Conservation (phyloP, 2,113 vertebrate genomes). For the Mustela nigripes region DNA sequence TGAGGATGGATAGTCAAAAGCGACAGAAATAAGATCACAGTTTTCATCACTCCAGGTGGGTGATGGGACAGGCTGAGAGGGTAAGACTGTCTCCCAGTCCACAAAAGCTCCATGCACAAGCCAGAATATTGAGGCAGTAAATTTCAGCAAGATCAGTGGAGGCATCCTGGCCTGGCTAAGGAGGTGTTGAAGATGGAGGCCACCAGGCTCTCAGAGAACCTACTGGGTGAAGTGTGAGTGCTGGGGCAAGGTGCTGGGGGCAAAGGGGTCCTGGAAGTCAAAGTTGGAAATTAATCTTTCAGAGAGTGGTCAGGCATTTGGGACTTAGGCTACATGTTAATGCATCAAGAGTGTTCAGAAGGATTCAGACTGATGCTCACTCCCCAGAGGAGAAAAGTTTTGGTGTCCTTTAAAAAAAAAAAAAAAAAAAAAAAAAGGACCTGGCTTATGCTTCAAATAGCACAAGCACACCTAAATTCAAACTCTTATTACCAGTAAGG, state of each 20-base stretch:
- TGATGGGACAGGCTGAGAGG: neutral
- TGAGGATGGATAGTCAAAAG: neutral
- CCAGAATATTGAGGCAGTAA: neutral
- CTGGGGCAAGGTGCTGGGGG: neutral
- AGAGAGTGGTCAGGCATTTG: neutral
- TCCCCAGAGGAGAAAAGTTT: too few species aligned
- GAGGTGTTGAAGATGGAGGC: neutral
- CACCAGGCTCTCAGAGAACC: neutral
- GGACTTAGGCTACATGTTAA: neutral
- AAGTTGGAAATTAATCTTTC: neutral
- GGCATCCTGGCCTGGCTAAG: neutral
- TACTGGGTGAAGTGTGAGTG: neutral
- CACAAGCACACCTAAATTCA: neutral
- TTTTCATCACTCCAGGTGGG: neutral
- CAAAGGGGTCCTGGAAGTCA: neutral
- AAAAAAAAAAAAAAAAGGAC: neutral
- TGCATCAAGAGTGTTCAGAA: neutral
- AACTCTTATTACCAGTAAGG: neutral
- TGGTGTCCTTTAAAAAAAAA: too few species aligned
- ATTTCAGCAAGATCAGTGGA: neutral
- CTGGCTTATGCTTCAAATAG: neutral
- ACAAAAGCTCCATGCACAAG: neutral
- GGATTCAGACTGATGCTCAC: neutral
- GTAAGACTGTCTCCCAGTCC: neutral
- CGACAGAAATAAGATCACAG: neutral